A percentile compares a stretch with the other conserved stretches of the same genome.
These are phyloP conservation scores for Pangasius djambal DNA, from an alignment of 2,797 vertebrate species.

Conservation along the genomic window DNA sequence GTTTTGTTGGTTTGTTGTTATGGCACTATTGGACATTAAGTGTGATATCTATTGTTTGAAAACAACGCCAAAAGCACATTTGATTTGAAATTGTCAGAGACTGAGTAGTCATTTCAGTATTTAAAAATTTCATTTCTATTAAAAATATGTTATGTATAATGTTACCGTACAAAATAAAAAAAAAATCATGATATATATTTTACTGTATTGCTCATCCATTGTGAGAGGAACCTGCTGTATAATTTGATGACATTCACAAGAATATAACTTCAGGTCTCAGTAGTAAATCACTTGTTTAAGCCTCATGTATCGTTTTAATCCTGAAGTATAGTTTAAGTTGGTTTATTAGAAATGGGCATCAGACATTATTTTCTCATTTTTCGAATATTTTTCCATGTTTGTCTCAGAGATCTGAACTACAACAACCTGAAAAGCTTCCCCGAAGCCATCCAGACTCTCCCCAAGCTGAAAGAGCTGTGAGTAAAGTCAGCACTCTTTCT, in stretches of 20 bases:
- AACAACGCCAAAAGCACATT: too few relatives aligned
- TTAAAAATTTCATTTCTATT: neutral
- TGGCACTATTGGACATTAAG: neutral
- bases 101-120: neutral
- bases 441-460: slow-evolving; percentile 89
- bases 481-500: slow-evolving; percentile 66
- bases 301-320: neutral
- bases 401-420: slow-evolving; percentile 92
- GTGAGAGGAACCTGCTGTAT: neutral
- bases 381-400: slow-evolving; percentile 3
- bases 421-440: slow-evolving; percentile 93
- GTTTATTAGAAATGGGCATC: neutral
- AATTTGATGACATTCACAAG: neutral
- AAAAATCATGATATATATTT: neutral
- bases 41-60: too few relatives aligned
- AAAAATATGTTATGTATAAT: neutral
- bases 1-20: neutral
- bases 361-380: neutral
- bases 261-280: neutral
- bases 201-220: too few relatives aligned
- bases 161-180: neutral
- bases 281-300: neutral
- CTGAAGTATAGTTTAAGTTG: neutral
- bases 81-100: too few relatives aligned
- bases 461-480: slow-evolving; percentile 96